Percentiles rank a stretch among this genome's conserved stretches.
Conservation (phyloP, 2,113 vertebrate genomes). For the Heteronetta atricapilla region DNA sequence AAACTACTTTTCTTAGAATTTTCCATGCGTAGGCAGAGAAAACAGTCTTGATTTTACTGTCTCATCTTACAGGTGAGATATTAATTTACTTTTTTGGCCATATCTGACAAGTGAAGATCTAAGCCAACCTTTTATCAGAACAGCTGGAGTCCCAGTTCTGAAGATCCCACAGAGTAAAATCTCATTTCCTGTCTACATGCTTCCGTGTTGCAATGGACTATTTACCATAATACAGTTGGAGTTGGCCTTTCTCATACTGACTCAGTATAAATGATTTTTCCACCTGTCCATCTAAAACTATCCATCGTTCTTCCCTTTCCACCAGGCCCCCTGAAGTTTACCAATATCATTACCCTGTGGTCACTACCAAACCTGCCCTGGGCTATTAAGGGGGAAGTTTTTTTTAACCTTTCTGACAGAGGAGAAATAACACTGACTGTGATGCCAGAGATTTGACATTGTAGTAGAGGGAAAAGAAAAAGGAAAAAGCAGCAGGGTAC, state of each 20-base stretch:
- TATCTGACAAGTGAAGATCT: neutral
- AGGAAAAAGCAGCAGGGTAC: neutral
- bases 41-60: neutral
- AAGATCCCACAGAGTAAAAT: neutral
- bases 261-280: neutral
- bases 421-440: neutral
- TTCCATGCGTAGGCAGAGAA: neutral
- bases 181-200: neutral
- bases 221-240: neutral
- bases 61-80: neutral
- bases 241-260: neutral
- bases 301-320: too few species aligned
- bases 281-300: neutral
- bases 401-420: neutral
- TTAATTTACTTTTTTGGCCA: fast-evolving
- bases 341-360: neutral
- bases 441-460: neutral
- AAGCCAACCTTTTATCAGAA: neutral
- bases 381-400: neutral
- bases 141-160: neutral
- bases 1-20: neutral
- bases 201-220: neutral
- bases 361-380: neutral
- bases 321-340: too few species aligned
- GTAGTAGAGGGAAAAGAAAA: neutral